Base-by-base conservation (phyloP, 2,888 invertebrate genomes). In the Drosophila ochracea region DNA sequence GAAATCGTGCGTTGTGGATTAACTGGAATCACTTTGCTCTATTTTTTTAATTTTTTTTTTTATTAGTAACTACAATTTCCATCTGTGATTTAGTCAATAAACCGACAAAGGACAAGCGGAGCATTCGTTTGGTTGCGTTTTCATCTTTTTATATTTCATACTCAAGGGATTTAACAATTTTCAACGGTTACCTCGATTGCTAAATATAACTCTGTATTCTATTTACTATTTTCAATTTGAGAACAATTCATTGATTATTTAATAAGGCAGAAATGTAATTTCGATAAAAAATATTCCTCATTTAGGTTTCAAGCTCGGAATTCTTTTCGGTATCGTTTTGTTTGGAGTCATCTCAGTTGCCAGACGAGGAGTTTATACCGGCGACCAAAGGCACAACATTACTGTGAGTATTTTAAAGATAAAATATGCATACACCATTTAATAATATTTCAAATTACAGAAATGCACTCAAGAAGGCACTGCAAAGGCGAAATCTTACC, bases 261-360 rank as follows among this genome's bases (percentile, higher is more conserved):
- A 19, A 37, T 6, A 54, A 25, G 10, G 2, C 6, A 11, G 2
- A 35, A 37, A 55, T 37, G 19, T 16, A n/a, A 19, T 9, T 21
- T 16, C 25, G 4, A 9, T 52, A 4, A 33, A n/a, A n/a, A 13
- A 37, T 16, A 5, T 37, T 57, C 3, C 41, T 37, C 55, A 37
- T 62, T 55, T 93, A 96, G 96, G 95, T 95, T 91, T 95, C 96
- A 63, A 96, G 96, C 92, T 96, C 96, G 83, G 96, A 96, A 90
- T 96, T 95, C 91, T 96, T 96, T 93, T 95, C 95, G 84, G 95
- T 96, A 74, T 95, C 95, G 91, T 96, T 96, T 92, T 96, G 96
- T 90, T 39, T 76, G 64, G 90, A 91, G 35, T 94, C 95, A n/a
- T 93, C 94, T 54, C 89, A 91, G 68, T 94, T 93, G 92, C 92